Conservation (phyloP, 2,888 invertebrate genomes). For the Apocheima hispidaria region DNA sequence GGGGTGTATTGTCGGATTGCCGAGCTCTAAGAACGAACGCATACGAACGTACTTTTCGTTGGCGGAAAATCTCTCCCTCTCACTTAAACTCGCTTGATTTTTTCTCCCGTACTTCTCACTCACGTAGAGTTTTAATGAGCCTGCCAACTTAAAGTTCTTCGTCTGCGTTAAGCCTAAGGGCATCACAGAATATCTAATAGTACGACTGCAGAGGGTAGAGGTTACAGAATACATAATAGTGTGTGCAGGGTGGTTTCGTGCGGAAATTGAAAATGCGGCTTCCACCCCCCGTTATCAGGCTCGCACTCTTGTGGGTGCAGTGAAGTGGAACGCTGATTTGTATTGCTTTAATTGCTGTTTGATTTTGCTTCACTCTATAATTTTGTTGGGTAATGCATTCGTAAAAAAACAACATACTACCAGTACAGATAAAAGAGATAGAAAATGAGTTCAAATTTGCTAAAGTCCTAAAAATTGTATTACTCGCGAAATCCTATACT, state of each 20-base stretch:
- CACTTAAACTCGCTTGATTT: too few relatives aligned
- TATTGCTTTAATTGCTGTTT: slow-evolving; percentile 46
- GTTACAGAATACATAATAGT: slow-evolving; percentile 1
- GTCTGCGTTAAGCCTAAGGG: background rate
- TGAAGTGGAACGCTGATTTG: slow-evolving; percentile 60
- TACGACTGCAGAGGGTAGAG: slow-evolving; percentile 18
- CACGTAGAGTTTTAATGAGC: background rate
- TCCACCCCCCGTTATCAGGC: slow-evolving; percentile 58
- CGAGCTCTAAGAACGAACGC: background rate
- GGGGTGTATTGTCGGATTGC: slow-evolving; percentile 28
- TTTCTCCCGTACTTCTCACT: background rate
- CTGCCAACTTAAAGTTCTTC: background rate
- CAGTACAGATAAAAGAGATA: too few relatives aligned
- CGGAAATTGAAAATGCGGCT: slow-evolving; percentile 82
- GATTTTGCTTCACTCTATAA: slow-evolving; percentile 6
- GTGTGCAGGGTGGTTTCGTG: slow-evolving; percentile 37
- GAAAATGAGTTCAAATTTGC: too few relatives aligned
- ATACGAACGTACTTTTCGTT: background rate
- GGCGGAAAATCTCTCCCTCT: background rate
- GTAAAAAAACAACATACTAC: too few relatives aligned
- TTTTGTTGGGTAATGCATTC: background rate
- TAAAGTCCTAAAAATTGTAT: too few relatives aligned
- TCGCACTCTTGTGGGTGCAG: slow-evolving; percentile 67
- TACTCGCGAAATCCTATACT: too few relatives aligned
- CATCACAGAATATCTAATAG: background rate